Percentiles rank a stretch among this genome's conserved stretches.
Evolutionary conservation across 2,888 invertebrate species (phyloP).

Genomic region (Aleiodes alternator): DNA sequence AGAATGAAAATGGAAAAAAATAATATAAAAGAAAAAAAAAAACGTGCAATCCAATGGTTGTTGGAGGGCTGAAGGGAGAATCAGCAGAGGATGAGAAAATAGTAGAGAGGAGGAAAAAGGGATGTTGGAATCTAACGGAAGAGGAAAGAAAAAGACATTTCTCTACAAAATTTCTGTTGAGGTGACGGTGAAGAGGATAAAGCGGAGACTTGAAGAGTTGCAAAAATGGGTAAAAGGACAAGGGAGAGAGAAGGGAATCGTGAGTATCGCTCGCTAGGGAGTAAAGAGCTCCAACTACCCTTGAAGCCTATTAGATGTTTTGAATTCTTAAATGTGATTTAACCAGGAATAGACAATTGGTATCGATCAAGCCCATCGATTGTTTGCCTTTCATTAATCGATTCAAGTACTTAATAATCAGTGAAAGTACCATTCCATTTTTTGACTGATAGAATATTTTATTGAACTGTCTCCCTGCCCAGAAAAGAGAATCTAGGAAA

Average conservation of each 20-base stretch:
- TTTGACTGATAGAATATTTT: not conserved
- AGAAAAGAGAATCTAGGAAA: not conserved
- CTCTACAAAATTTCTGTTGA: constrained; percentile 55
- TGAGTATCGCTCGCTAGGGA: constrained; percentile 65
- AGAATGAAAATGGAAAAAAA: constrained; percentile 70
- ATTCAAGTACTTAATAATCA: not conserved
- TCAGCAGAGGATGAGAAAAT: constrained; percentile 38
- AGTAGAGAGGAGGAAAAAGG: constrained; percentile 47
- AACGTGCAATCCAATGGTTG: constrained; percentile 41
- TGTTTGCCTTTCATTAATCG: not conserved
- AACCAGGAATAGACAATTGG: not conserved
- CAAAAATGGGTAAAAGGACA: constrained; percentile 27
- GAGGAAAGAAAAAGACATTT: constrained; percentile 50
- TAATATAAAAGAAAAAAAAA: constrained; percentile 39
- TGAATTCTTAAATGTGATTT: constrained; percentile 8
- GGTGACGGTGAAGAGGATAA: constrained; percentile 37
- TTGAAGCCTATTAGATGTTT: constrained; percentile 43
- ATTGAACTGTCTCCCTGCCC: not conserved
- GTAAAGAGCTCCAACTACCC: constrained; percentile 60
- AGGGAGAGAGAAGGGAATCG: constrained; percentile 49
- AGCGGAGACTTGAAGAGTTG: constrained; percentile 46
- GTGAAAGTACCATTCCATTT: not conserved
- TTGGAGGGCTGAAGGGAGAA: constrained; percentile 48
- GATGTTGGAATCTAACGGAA: constrained; percentile 54
- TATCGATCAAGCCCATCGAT: not conserved